These are phyloP conservation scores for Portunus trituberculatus DNA, from an alignment of 1,140 invertebrate genomes.

Conservation along the genomic window DNA sequence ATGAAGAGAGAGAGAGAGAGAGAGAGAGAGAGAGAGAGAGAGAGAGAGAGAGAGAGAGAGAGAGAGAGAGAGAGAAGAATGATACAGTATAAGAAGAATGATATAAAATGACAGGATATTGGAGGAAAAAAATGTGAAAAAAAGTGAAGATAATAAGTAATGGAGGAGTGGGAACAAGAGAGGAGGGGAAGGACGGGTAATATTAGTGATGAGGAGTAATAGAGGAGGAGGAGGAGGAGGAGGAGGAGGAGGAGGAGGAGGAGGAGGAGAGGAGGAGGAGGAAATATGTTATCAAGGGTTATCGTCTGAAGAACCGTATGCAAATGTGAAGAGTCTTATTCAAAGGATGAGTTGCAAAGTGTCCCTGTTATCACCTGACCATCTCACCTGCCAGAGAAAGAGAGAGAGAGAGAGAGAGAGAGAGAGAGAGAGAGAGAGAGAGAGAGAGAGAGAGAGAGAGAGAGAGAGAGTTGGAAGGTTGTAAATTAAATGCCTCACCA, in stretches of 20 bases:
- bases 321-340: background rate
- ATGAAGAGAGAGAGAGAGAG: background rate
- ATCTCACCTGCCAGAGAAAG: background rate
- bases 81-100: background rate
- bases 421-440: slow-evolving; percentile 20
- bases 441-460: slow-evolving; percentile 17
- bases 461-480: background rate
- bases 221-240: background rate
- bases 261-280: background rate
- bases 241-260: background rate
- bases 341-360: slow-evolving; percentile 7
- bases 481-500: too few species aligned
- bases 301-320: background rate
- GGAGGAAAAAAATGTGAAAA: background rate
- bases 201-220: background rate
- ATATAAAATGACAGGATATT: background rate
- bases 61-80: background rate
- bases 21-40: background rate
- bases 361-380: background rate
- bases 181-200: background rate
- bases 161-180: background rate
- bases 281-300: background rate
- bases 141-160: background rate
- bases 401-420: slow-evolving; percentile 20
- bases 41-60: background rate